Evolutionary conservation across 2,797 vertebrate species (phyloP).

Genomic region (Remorina albescens): DNA sequence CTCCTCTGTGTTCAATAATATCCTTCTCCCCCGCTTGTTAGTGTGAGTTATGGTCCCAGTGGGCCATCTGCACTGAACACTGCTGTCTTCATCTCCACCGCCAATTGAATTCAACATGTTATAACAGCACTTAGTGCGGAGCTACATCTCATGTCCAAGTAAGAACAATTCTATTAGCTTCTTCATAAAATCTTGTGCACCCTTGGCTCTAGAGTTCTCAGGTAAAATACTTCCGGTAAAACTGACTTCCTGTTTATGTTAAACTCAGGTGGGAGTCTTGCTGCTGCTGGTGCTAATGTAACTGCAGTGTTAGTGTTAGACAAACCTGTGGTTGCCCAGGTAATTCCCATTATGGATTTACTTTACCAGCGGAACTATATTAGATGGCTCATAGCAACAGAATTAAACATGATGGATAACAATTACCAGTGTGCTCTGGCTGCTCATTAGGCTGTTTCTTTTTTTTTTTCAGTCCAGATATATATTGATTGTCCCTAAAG

Average conservation of each 20-base stretch:
- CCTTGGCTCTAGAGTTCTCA: background rate
- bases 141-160: background rate
- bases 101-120: slow-evolving; percentile 30
- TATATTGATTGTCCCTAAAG: background rate
- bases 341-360: background rate
- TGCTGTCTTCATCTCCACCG: slow-evolving; percentile 40
- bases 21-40: slow-evolving; percentile 23
- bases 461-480: too few species aligned
- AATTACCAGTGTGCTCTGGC: background rate
- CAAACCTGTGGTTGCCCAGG: background rate
- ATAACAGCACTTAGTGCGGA: background rate
- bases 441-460: too few species aligned
- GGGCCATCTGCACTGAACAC: slow-evolving; percentile 50
- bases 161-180: slow-evolving; percentile 1
- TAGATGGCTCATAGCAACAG: background rate
- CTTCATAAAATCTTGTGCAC: background rate
- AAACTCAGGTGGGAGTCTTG: background rate
- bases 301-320: background rate
- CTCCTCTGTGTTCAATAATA: slow-evolving; percentile 6
- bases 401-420: background rate
- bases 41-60: slow-evolving; percentile 51
- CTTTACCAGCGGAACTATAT: background rate
- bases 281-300: background rate
- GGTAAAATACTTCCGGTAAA: slow-evolving; percentile 1
- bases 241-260: background rate